Percentiles rank a stretch among this genome's conserved stretches.
These are phyloP conservation scores for Leptinotarsa undecemlineata DNA, from an alignment of 1,140 invertebrate genomes.

Conservation along the genomic window DNA sequence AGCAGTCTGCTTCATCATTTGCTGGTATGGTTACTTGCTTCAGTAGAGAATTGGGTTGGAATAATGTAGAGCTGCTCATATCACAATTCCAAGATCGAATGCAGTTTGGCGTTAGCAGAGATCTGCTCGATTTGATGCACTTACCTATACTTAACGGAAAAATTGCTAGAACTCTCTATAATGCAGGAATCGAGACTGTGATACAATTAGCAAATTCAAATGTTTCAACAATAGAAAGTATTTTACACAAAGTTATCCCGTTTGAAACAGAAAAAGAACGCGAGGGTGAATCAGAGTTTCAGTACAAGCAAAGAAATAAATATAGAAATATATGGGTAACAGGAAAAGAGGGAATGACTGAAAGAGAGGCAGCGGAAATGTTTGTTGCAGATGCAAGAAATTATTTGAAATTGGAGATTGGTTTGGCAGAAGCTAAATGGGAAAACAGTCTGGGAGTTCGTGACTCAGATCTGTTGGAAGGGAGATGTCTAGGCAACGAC, in stretches of 20 bases:
- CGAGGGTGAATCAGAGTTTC: slow-evolving; percentile 70
- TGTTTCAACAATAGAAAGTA: slow-evolving; percentile 70
- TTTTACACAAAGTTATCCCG: slow-evolving; percentile 77
- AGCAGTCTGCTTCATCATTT: slow-evolving; percentile 94
- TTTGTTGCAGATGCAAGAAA: slow-evolving; percentile 80
- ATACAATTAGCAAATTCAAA: slow-evolving; percentile 76
- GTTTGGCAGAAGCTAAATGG: slow-evolving; percentile 65
- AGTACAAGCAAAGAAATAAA: slow-evolving; percentile 69
- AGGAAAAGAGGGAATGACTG: slow-evolving; percentile 79
- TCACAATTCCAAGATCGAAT: slow-evolving; percentile 92
- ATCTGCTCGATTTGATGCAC: slow-evolving; percentile 89
- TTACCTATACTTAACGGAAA: slow-evolving; percentile 83
- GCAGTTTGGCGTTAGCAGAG: slow-evolving; percentile 91
- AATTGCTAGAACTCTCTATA: slow-evolving; percentile 81
- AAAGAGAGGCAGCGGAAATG: slow-evolving; percentile 77
- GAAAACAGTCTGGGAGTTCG: slow-evolving; percentile 16
- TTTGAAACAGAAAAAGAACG: slow-evolving; percentile 81
- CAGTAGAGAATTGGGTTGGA: slow-evolving; percentile 88
- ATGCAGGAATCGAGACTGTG: slow-evolving; percentile 80
- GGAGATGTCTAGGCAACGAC: background rate
- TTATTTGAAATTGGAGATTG: slow-evolving; percentile 68
- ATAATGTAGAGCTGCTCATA: slow-evolving; percentile 85
- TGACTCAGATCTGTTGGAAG: background rate
- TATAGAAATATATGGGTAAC: slow-evolving; percentile 79
- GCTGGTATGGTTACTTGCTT: slow-evolving; percentile 70